Evolutionary conservation across 2,888 invertebrate species (phyloP), one percentile per base, ranked within the genome.

Genomic region (Netelia fuscicornis): DNA sequence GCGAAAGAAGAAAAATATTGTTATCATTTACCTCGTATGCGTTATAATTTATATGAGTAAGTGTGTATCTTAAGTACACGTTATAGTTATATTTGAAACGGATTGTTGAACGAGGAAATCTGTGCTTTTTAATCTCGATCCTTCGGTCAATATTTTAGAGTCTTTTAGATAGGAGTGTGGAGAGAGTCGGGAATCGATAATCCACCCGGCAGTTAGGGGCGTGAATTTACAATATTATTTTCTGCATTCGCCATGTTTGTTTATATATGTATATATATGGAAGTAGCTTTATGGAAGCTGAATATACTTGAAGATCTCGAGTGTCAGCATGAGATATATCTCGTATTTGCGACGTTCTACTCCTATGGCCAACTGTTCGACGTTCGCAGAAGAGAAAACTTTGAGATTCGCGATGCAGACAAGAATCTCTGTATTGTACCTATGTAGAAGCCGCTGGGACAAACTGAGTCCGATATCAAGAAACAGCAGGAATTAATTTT

Each of bases 151-250:
- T 72, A 67, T 67, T 72, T 56, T 58, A 25, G 65, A 48, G 25
- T 23, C 30, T 62, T 30, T 62, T 62, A 37, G 77, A 70, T 68
- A 68, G 11, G 58, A 3, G 17, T 1, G 42, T 56, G 70, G 60
- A 67, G 37, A 44, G 30, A 70, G 25, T 30, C 44, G 10, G 52
- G 58, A 65, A 78, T 81, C 81, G 81, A 84, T 81, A 81, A 85
- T 81, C 68, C 77, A 72, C 71, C 71, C 75, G 70, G 78, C 42
- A 85, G 84, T 81, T 65, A 75, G 65, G 75, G 84, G 84, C 84
- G 84, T 85, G 78, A 85, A 81, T 77, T 62, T 74, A 54, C 62
- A 58, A 77, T 81, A 81, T 79, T 44, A 64, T 79, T 64, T 75
- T 79, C 74, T 25, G 9, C 65, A 44, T 72, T 44, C 25, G 25